Evolutionary conservation across 2,888 invertebrate species (phyloP).

Genomic region (Achlya flavicornis): DNA sequence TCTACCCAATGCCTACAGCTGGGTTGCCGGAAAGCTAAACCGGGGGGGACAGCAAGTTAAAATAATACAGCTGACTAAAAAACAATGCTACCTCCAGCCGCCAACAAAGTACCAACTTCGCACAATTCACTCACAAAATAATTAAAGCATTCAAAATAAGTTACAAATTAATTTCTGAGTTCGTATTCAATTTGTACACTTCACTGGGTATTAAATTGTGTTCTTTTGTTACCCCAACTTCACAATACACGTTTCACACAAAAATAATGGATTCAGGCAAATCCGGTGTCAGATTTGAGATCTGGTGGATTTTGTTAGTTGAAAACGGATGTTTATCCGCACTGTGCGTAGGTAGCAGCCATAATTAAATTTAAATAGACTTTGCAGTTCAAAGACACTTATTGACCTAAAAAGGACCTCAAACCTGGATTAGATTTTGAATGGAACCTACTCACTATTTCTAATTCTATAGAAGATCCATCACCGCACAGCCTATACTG

Average conservation of each 20-base stretch:
- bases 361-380: not conserved
- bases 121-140: constrained; percentile 32
- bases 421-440: not conserved
- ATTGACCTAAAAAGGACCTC: not conserved
- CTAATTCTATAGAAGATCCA: too few species aligned
- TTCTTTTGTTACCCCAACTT: constrained; percentile 8
- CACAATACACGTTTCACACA: not conserved
- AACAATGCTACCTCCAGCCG: not conserved
- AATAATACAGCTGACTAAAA: too few species aligned
- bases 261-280: constrained; percentile 8
- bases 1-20: too few species aligned
- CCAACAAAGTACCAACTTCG: constrained; percentile 4
- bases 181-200: constrained; percentile 25
- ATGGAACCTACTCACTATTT: too few species aligned
- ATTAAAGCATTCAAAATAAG: constrained; percentile 47
- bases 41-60: too few species aligned
- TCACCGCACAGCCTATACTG: too few species aligned
- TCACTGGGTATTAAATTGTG: constrained; percentile 7
- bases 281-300: constrained; percentile 12
- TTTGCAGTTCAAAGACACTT: not conserved
- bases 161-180: constrained; percentile 51
- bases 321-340: not conserved
- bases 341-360: not conserved
- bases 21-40: too few species aligned
- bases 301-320: constrained; percentile 8